Conservation (phyloP, 2,797 vertebrate genomes). For the Tarsius wallacei region DNA sequence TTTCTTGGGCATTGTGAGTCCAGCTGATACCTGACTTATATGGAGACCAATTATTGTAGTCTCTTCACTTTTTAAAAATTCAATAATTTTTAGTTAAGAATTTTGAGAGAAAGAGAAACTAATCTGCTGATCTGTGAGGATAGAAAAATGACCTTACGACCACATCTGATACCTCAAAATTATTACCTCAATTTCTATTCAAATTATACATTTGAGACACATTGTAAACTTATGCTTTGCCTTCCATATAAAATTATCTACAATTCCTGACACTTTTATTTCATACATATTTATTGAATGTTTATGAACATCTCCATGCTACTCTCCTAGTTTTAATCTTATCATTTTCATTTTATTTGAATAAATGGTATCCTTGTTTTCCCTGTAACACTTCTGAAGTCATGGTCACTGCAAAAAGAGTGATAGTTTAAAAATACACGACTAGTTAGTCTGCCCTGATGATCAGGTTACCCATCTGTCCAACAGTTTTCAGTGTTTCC, state of each 20-base stretch:
- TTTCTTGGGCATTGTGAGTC: neutral
- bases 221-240: neutral
- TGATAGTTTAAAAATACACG: neutral
- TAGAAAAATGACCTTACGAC: neutral
- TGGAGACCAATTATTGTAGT: neutral
- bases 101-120: neutral
- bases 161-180: neutral
- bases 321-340: neutral
- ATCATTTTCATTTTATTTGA: neutral
- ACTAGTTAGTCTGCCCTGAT: neutral
- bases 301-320: neutral
- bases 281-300: neutral
- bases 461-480: neutral
- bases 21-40: neutral
- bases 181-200: neutral
- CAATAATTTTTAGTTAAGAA: neutral
- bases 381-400: neutral
- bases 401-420: neutral
- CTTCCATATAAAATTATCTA: neutral
- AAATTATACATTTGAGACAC: neutral
- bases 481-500: neutral
- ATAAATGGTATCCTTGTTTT: neutral
- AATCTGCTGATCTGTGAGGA: neutral
- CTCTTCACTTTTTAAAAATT: neutral
- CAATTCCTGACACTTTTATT: neutral